Percentiles rank a stretch among this genome's conserved stretches.
Evolutionary conservation across 2,113 vertebrate genomes (phyloP).

Genomic region (Oryzias woworae): DNA sequence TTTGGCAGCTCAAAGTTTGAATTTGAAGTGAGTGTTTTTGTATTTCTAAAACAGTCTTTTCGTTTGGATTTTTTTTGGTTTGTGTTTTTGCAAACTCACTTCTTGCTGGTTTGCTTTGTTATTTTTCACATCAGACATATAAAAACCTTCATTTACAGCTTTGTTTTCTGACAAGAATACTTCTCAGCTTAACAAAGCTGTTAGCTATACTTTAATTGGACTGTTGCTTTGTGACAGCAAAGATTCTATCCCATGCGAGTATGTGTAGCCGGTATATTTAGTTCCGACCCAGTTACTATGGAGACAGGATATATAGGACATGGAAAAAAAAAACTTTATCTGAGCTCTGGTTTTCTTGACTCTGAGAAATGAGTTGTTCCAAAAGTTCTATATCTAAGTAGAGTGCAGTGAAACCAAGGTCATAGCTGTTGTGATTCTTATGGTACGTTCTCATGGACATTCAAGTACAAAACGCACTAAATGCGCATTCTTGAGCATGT

Average conservation of each 20-base stretch:
- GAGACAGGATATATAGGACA: slow-evolving; percentile 68
- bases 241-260: slow-evolving; percentile 61
- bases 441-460: too few species aligned
- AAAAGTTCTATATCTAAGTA: neutral
- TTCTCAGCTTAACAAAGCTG: neutral
- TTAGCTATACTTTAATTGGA: slow-evolving; percentile 44
- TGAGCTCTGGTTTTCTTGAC: slow-evolving; percentile 26
- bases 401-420: neutral
- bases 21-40: slow-evolving; percentile 86
- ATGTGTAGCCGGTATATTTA: slow-evolving; percentile 75
- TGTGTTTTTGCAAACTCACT: neutral
- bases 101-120: too few species aligned
- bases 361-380: slow-evolving; percentile 23
- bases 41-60: neutral
- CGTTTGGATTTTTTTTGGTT: neutral
- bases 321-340: slow-evolving; percentile 22
- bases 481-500: too few species aligned
- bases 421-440: too few species aligned
- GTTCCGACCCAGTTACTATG: slow-evolving; percentile 77
- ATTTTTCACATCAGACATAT: too few species aligned
- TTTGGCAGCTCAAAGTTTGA: slow-evolving; percentile 99
- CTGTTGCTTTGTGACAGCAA: slow-evolving; percentile 54
- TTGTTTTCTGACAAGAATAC: too few species aligned
- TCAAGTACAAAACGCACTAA: too few species aligned
- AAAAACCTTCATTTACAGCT: too few species aligned